These are phyloP conservation scores for Camponotus pennsylvanicus DNA, from an alignment of 1,140 invertebrate species.

Conservation along the genomic window DNA sequence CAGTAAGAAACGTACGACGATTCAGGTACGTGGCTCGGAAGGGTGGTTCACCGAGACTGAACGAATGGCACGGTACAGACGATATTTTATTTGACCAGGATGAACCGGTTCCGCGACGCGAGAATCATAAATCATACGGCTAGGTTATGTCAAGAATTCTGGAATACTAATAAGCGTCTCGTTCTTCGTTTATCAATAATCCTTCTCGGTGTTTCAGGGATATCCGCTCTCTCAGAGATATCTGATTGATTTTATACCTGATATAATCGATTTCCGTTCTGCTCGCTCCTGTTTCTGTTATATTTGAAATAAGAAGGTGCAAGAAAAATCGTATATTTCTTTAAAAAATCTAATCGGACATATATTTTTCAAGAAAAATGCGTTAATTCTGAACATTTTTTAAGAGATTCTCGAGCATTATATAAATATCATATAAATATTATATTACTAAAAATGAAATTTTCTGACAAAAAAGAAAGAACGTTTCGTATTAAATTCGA, in stretches of 20 bases:
- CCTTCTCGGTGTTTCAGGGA: not conserved
- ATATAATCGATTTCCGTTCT: constrained; percentile 21
- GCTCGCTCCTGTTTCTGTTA: not conserved
- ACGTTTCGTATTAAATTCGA: not conserved
- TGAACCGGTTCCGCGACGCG: constrained; percentile 77
- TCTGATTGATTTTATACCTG: not conserved
- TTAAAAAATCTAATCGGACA: not conserved
- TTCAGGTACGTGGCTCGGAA: constrained; percentile 23
- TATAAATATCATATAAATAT: not conserved
- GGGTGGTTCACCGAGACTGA: constrained; percentile 18
- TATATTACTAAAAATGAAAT: not conserved
- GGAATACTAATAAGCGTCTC: constrained; percentile 78
- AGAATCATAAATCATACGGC: constrained; percentile 79
- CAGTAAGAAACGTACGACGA: constrained; percentile 50
- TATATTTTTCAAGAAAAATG: not conserved
- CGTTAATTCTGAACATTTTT: not conserved
- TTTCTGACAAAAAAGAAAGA: constrained; percentile 30
- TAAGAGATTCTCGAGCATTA: not conserved
- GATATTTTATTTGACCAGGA: constrained; percentile 75
- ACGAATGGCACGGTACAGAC: constrained; percentile 55
- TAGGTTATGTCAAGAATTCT: constrained; percentile 72
- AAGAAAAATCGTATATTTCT: not conserved
- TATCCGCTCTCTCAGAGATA: not conserved
- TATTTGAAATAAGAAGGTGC: not conserved
- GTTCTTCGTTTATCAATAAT: constrained; percentile 60